These are phyloP conservation scores for Nasonia longicornis DNA, from an alignment of 1,140 invertebrate genomes.

Conservation along the genomic window DNA sequence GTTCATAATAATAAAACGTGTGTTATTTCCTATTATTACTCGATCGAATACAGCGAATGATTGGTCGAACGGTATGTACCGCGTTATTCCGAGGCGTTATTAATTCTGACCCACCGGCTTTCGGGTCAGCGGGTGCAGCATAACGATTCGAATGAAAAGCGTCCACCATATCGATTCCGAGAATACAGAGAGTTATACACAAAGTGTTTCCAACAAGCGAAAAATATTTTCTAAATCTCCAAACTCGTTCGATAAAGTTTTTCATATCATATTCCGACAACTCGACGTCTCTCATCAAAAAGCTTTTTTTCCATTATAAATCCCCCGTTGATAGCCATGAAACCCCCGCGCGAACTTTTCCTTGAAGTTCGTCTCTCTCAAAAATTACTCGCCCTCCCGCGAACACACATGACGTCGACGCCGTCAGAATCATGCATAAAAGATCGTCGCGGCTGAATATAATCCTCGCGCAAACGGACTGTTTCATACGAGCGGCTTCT, in stretches of 20 bases:
- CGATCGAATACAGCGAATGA: background rate
- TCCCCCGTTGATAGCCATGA: background rate
- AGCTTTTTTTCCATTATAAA: background rate
- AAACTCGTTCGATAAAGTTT: background rate
- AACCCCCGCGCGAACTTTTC: background rate
- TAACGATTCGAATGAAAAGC: too few relatives aligned
- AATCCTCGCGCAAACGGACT: slow-evolving; percentile 24
- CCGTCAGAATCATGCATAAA: slow-evolving; percentile 20
- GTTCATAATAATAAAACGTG: background rate
- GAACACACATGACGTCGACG: background rate
- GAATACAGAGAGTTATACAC: too few relatives aligned
- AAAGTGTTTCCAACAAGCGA: too few relatives aligned
- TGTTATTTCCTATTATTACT: background rate
- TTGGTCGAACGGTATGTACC: background rate
- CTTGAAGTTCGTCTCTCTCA: background rate
- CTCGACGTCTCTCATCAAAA: background rate
- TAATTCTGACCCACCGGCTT: background rate
- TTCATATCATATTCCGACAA: background rate
- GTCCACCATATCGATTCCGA: too few relatives aligned
- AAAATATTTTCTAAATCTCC: background rate
- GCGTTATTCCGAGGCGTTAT: background rate
- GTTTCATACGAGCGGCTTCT: background rate
- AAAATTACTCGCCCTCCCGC: background rate
- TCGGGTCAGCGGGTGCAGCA: too few relatives aligned
- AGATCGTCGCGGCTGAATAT: slow-evolving; percentile 25